Evolutionary conservation across 2,113 vertebrate genomes (phyloP).

Genomic region (Neotragus pygmaeus): DNA sequence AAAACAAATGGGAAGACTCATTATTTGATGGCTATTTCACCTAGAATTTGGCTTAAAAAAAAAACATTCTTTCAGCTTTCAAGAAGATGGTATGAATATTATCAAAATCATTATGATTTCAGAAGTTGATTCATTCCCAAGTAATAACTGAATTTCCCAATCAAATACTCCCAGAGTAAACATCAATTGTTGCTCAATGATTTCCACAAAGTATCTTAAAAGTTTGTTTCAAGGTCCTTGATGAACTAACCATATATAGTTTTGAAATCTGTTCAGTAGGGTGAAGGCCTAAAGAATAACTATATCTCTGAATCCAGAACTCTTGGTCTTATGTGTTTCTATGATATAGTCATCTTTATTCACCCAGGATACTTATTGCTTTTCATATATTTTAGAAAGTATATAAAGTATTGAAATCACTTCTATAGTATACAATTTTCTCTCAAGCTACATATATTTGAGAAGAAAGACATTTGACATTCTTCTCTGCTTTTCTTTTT

Average conservation of each 20-base stretch:
- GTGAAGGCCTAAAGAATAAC: neutral
- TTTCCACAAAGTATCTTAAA: conserved; percentile 55
- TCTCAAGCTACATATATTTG: neutral
- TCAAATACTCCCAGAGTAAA: conserved; percentile 27
- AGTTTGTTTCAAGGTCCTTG: conserved; percentile 8
- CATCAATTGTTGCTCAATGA: conserved; percentile 1
- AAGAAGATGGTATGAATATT: neutral
- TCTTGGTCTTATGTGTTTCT: neutral
- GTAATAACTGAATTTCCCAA: conserved; percentile 37
- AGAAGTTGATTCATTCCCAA: conserved; percentile 18
- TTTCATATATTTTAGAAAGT: neutral
- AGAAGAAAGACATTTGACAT: neutral
- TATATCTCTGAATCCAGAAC: neutral
- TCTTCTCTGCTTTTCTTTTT: neutral
- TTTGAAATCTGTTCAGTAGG: conserved; percentile 2
- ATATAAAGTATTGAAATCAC: neutral
- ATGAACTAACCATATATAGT: neutral
- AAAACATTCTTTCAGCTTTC: neutral
- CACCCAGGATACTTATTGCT: neutral
- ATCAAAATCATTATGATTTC: conserved; percentile 23
- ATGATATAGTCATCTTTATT: neutral
- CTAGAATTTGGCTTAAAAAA: neutral
- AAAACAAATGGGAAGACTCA: neutral
- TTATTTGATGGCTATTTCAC: neutral
- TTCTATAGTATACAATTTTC: neutral